Evolutionary conservation across 2,888 invertebrate genomes (phyloP).

Genomic region (Aporophyla nigra): DNA sequence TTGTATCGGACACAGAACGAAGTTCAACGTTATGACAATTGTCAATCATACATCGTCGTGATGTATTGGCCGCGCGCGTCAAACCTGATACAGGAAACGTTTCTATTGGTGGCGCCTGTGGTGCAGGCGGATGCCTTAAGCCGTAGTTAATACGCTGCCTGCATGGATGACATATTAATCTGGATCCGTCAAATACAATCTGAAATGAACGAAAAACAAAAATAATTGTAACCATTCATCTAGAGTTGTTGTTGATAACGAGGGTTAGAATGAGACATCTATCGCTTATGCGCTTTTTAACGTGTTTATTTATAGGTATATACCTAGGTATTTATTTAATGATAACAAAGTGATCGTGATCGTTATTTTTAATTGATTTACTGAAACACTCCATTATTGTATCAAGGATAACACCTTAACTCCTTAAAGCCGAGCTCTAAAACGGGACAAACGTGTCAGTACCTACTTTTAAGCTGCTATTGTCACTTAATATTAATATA

Average conservation of each 20-base stretch:
- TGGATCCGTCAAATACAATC: background rate
- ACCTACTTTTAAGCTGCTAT: too few species aligned
- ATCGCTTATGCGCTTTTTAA: too few species aligned
- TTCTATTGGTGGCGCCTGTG: background rate
- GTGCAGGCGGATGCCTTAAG: constrained; percentile 3
- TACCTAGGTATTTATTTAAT: background rate
- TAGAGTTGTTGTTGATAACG: too few species aligned
- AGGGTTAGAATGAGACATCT: too few species aligned
- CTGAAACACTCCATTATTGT: constrained; percentile 1
- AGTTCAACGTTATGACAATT: background rate
- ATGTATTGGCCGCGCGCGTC: constrained; percentile 3
- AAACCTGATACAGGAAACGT: background rate
- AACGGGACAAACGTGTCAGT: background rate
- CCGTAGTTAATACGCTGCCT: background rate
- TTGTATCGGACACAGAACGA: constrained; percentile 5
- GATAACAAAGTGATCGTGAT: background rate
- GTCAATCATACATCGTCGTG: constrained; percentile 4
- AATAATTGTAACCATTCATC: background rate
- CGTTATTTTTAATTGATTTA: background rate
- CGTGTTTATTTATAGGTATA: too few species aligned
- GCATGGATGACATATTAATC: background rate
- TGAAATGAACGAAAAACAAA: too few species aligned
- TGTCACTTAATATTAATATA: too few species aligned
- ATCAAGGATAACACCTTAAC: background rate
- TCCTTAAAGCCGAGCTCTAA: background rate